Percentiles rank a stretch among this genome's conserved stretches.
These are phyloP conservation scores for Tipula lateralis DNA, from an alignment of 2,888 invertebrate species.

Conservation along the genomic window DNA sequence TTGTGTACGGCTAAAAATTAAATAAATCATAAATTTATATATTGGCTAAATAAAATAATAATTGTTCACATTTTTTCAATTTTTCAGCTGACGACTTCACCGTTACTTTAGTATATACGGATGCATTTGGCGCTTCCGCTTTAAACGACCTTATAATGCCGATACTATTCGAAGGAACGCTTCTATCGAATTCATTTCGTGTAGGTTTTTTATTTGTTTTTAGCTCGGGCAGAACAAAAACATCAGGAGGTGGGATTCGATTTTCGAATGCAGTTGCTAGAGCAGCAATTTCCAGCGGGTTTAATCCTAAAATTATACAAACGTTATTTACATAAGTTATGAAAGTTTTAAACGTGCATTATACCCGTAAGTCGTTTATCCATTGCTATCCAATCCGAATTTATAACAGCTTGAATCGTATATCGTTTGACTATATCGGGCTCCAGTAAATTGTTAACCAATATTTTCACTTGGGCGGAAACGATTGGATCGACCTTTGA, in stretches of 20 bases:
- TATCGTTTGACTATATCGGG: slow-evolving; percentile 61
- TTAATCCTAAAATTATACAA: neutral
- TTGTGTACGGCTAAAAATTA: neutral
- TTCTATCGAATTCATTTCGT: neutral
- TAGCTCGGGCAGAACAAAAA: neutral
- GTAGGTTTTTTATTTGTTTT: neutral
- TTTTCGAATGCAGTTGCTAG: neutral
- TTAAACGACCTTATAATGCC: neutral
- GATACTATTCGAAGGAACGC: neutral
- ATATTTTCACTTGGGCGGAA: slow-evolving; percentile 58
- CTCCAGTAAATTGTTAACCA: slow-evolving; percentile 62
- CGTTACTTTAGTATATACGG: neutral
- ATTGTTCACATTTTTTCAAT: neutral
- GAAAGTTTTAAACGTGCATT: neutral
- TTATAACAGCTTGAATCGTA: slow-evolving; percentile 53
- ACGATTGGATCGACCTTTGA: slow-evolving; percentile 56
- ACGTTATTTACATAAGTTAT: neutral
- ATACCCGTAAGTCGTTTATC: slow-evolving; percentile 53
- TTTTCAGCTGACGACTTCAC: neutral
- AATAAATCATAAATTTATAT: too few relatives aligned
- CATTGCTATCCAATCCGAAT: slow-evolving; percentile 62
- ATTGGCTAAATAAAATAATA: too few relatives aligned
- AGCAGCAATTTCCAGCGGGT: neutral
- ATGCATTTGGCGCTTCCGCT: neutral
- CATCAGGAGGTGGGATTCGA: neutral